Conservation (phyloP, 2,113 vertebrate genomes). For the Bos taurus region DNA sequence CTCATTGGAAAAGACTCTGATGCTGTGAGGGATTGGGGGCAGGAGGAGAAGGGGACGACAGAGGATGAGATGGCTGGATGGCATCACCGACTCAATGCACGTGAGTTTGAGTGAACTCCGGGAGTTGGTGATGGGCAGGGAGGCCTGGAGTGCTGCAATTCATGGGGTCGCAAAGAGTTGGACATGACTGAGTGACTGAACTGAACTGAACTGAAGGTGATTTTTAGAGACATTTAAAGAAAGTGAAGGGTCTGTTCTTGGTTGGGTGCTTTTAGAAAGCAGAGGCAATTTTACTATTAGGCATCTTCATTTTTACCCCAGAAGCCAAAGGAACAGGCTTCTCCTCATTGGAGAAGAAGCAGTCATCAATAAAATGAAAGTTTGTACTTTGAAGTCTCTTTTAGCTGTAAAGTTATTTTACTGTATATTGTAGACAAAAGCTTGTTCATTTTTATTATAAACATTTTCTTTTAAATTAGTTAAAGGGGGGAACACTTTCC, state of each 20-base stretch:
- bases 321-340: background rate
- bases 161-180: no score
- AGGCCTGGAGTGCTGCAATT: no score
- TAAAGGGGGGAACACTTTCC: background rate
- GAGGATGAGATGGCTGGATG: no score
- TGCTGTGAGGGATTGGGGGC: no score
- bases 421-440: background rate
- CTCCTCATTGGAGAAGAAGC: background rate
- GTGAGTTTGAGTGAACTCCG: no score
- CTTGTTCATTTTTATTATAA: background rate
- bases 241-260: background rate
- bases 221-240: background rate
- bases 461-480: background rate
- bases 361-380: background rate
- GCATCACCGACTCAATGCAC: no score
- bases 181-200: no score
- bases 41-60: no score
- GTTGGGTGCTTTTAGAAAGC: background rate
- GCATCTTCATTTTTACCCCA: background rate
- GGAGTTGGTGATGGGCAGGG: no score
- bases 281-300: background rate
- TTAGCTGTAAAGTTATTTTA: background rate
- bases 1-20: no score
- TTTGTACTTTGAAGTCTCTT: background rate
- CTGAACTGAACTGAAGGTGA: background rate